phyloP scores from a whole-genome alignment of 2,888 invertebrate genomes.

The Zygogramma bicolorata region DNA sequence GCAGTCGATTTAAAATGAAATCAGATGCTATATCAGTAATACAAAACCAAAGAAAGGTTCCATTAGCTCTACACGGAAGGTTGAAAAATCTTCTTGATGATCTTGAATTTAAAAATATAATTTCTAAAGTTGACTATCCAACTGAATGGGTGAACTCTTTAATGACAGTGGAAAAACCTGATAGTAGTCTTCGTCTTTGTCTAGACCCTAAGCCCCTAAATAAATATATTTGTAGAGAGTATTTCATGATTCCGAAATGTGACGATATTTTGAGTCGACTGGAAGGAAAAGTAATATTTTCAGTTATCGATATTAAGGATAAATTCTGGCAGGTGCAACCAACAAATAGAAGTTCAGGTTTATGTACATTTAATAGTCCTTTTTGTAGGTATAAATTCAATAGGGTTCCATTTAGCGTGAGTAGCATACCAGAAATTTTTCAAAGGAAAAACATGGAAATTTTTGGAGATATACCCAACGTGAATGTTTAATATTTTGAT shows the following conservation, averaged over 20 bases:
- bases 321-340: background rate
- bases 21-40: background rate
- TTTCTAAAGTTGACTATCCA: background rate
- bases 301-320: background rate
- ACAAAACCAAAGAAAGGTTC: background rate
- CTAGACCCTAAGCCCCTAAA: too few relatives aligned
- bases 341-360: background rate
- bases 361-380: background rate
- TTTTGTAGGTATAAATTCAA: background rate
- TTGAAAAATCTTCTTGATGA: background rate
- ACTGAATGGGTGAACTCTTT: background rate
- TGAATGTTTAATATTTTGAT: conserved; percentile 27
- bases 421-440: too few relatives aligned
- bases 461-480: conserved; percentile 12
- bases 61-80: background rate
- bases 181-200: background rate
- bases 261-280: background rate
- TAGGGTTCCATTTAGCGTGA: too few relatives aligned
- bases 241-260: background rate
- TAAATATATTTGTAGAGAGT: background rate
- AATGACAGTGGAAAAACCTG: conserved; percentile 3
- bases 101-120: background rate
- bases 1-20: too few relatives aligned
- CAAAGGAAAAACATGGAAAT: background rate
- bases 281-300: background rate